Percentiles rank a stretch among this genome's conserved stretches.
Conservation (phyloP, 2,888 invertebrate genomes). For the Bruchidius siliquastri region DNA sequence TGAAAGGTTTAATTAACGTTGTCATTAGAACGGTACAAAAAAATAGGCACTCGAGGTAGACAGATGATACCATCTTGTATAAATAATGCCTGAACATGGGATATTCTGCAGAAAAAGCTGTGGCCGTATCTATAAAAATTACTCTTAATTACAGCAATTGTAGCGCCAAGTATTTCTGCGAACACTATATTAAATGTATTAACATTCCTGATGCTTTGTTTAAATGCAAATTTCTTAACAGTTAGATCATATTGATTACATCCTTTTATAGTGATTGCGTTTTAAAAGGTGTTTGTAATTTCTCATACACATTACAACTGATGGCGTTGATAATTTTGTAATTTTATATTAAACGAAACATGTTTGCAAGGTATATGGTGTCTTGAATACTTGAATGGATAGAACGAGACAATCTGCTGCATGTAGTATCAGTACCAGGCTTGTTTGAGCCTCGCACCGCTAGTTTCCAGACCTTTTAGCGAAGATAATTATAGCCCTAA, state of each 20-base stretch:
- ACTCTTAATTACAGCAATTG: background rate
- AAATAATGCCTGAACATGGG: background rate
- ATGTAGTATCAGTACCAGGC: no score
- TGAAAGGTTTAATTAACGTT: background rate
- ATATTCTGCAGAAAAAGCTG: background rate
- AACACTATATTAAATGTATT: conserved; percentile 8
- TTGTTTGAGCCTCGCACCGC: no score
- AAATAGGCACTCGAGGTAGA: background rate
- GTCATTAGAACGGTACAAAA: background rate
- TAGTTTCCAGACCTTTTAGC: no score
- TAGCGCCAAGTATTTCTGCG: conserved; percentile 3
- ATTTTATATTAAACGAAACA: no score
- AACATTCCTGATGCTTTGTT: conserved; percentile 9
- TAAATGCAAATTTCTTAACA: conserved; percentile 12
- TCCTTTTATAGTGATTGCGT: conserved; percentile 6
- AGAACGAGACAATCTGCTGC: no score
- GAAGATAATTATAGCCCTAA: no score
- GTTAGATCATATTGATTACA: conserved; percentile 10
- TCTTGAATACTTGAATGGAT: no score
- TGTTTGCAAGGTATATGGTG: no score
- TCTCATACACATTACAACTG: conserved; percentile 9
- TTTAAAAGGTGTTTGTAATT: conserved; percentile 12
- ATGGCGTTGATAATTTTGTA: conserved; percentile 6
- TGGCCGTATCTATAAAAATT: background rate
- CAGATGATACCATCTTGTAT: background rate